Base-by-base conservation (phyloP, 2,888 invertebrate species). In the Stegana nigrithorax region DNA sequence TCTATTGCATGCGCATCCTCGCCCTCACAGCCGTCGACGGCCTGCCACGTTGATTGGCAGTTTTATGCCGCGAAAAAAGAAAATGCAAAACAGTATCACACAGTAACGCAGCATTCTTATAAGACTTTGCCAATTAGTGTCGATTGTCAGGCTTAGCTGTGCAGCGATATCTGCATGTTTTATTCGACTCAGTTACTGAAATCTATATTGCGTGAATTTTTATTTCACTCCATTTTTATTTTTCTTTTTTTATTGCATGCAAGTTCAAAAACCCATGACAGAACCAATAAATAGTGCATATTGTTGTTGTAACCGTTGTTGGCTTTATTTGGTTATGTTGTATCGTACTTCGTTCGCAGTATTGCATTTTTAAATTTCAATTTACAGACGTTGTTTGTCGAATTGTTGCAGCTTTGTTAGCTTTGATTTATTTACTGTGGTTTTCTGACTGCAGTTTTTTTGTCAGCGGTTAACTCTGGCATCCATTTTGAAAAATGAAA, bases 311-410 rank as follows among this genome's bases (percentile, higher is more conserved):
- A n/a, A n/a, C n/a, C n/a, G n/a, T n/a, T n/a, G n/a, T n/a, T n/a
- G n/a, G n/a, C n/a, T n/a, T n/a, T n/a, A n/a, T n/a, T n/a, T n/a
- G n/a, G n/a, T n/a, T n/a, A n/a, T n/a, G n/a, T n/a, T 58, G 26
- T 32, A 23, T 60, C 42, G 51, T 62, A 59, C 55, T 61, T 66
- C 63, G 64, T 51, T 60, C 59, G 68, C 67, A 69, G 63, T 64
- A 59, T 66, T 74, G 80, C 78, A 78, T 75, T 75, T 47, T 75
- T 77, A 75, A 80, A 80, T 75, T 75, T 75, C 75, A 78, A 75
- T 75, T 80, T 76, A 75, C 77, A 75, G 79, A 80, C 79, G 76
- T 76, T 75, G 74, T 73, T 80, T 81, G 60, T 62, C 77, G 79
- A 78, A 45, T 51, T 26, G 50, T 51, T 63, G 62, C 55, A 63